Evolutionary conservation across 2,113 vertebrate species (phyloP), one percentile per base, ranked within the genome.

Genomic region (Dasyornis broadbenti): DNA sequence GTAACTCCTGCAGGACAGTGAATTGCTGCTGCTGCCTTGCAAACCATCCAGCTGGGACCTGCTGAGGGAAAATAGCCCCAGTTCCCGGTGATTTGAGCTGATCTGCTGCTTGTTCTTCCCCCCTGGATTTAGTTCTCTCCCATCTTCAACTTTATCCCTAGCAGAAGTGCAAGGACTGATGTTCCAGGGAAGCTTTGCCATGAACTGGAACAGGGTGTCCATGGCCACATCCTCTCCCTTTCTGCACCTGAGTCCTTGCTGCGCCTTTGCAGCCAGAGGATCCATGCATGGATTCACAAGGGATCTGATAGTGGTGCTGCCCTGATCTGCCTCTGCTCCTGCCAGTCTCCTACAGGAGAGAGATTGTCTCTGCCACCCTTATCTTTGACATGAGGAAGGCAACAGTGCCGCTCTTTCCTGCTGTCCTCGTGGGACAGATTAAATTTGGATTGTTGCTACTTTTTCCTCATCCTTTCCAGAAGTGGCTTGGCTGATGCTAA

Each of bases 261-360:
- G 53, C 6, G 4, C 28, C 27, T 47, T 11, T 11, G 47, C 47
- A 66, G 72, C 42, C 54, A 5, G 64, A 84, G 39, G 65, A n/a
- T 20, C 78, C n/a, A 0, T 0, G 1, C 8, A 0, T 6, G 35
- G 65, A 3, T 10, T 63, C 42, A 2, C 3, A 13, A 0, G 23
- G 63, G 47, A n/a, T 49, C 61, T 56, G 28, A 6, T 11, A 1
- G 2, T 1, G 73, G 64, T 11, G 54, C 7, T 70, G 87, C 31
- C 1, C 49, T 30, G 57, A 7, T 4, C 59, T 49, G 47, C 39
- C 49, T 17, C 72, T 33, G 28, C 35, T 14, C 53, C 71, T 40
- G 54, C 54, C 54, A 0, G 37, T 2, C 39, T 39, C 59, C 64
- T 50, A 2, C 27, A 4, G 4, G 66, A 60, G 10, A 40, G 40